Evolutionary conservation across 37 sponge, comb jelly and placozoan genomes (phyloP).

Genomic region (Chondrosia reniformis): DNA sequence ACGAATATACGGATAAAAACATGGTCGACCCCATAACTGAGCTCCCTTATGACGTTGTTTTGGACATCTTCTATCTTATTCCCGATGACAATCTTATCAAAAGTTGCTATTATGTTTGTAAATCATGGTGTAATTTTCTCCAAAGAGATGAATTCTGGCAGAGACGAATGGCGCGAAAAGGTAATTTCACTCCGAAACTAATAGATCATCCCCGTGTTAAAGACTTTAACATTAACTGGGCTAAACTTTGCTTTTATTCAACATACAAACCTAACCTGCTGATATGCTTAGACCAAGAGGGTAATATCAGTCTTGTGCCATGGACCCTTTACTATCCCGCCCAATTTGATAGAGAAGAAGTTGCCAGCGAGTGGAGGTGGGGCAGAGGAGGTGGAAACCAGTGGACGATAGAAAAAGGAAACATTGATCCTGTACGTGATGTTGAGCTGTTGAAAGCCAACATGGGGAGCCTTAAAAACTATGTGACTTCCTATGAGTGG

Average conservation of each 20-base stretch:
- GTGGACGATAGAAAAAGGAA: constrained; percentile 27
- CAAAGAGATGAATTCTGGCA: constrained; percentile 43
- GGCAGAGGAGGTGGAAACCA: constrained; percentile 4
- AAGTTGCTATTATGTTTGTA: no score
- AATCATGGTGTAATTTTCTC: constrained; percentile 28
- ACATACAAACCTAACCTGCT: constrained; percentile 28
- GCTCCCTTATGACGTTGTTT: no score
- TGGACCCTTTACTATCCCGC: no score
- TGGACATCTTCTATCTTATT: no score
- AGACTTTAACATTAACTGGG: constrained; percentile 52
- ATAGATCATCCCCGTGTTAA: not conserved
- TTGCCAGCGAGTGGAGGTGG: not conserved
- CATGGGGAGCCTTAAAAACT: constrained; percentile 21
- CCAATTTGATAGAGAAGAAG: not conserved
- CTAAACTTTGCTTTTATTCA: constrained; percentile 24
- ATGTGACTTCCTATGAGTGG: constrained; percentile 48
- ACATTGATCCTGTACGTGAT: not conserved
- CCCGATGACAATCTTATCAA: no score
- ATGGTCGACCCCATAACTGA: no score
- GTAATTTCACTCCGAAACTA: constrained; percentile 20
- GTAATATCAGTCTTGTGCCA: no score
- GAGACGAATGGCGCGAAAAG: constrained; percentile 8
- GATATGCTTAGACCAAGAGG: constrained; percentile 9
- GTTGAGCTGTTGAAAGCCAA: constrained; percentile 39
- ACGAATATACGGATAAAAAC: no score